Evolutionary conservation across 2,113 vertebrate species (phyloP), one percentile per base, ranked within the genome.

Genomic region (Crotalus viridis): DNA sequence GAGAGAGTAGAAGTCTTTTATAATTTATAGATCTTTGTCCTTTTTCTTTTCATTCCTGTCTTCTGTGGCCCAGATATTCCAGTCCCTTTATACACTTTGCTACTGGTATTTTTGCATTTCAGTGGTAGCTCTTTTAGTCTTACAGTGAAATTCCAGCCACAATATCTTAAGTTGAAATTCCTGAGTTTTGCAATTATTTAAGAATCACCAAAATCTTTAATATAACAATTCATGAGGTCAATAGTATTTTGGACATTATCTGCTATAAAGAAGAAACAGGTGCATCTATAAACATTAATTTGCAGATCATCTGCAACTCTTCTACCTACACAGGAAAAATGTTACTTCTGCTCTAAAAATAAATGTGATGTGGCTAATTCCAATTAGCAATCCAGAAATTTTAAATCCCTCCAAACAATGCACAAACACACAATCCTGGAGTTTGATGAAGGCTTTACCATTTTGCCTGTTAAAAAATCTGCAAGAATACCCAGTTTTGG

Each of bases 1-100:
- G 33, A 13, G 39, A 15, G 22, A 10, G 22, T 9, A n/a, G 90
- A 33, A 39, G 8, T 17, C 28, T 13, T 92, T 90, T 94, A 87
- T 5, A 89, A 94, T 95, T 95, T 95, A 94, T 89, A 51, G 33
- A 2, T 91, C 88, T 85, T 94, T 39, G 86, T 57, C 64, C 43
- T 46, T 48, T 21, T 85, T 9, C 26, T 74, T n/a, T 52, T 21
- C 48, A 17, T 19, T 7, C 26, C 19, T 15, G 5, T 10, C 81
- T 55, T 10, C n/a, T 51, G 43, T 46, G 51, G 19, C 57, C 33
- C 17, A 51, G 56, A 33, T 28, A 52, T n/a, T 48, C 85, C 52
- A 6, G 61, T 43, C 46, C 48, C 48, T 85, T 52, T 89, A 52
- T 48, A 64, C 28, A 48, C 61, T 89, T 10, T 9, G 19, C 85